A percentile compares a stretch with the other conserved stretches of the same genome.
These are phyloP conservation scores for Ophraella communa DNA, from an alignment of 2,888 invertebrate genomes.

Conservation along the genomic window DNA sequence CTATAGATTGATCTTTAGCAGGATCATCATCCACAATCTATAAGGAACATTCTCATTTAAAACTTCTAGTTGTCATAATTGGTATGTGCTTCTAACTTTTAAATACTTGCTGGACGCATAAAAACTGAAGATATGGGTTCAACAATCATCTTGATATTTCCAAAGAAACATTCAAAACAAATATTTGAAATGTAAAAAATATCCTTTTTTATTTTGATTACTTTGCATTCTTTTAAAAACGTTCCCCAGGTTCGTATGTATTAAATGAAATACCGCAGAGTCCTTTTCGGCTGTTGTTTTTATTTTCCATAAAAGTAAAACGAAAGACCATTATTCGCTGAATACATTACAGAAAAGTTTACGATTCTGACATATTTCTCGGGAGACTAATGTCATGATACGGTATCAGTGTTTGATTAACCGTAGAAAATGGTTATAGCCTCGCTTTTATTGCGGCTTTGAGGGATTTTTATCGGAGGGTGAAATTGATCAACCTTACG, in stretches of 20 bases:
- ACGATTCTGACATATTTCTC: slow-evolving; percentile 38
- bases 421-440: slow-evolving; percentile 45
- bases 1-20: no score
- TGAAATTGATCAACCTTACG: slow-evolving; percentile 44
- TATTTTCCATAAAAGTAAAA: slow-evolving; percentile 6
- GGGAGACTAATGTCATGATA: slow-evolving; percentile 45
- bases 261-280: neutral
- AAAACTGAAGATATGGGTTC: no score
- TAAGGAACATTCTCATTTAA: no score
- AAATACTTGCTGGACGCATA: no score
- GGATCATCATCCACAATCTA: no score
- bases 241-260: neutral
- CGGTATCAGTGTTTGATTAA: slow-evolving; percentile 50
- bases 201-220: neutral
- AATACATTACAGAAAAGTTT: slow-evolving; percentile 35
- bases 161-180: no score
- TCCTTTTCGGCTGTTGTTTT: neutral
- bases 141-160: no score
- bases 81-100: no score
- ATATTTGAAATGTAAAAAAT: no score
- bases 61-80: no score
- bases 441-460: slow-evolving; percentile 42
- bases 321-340: slow-evolving; percentile 12
- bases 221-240: neutral
- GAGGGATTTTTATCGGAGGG: slow-evolving; percentile 38